phyloP scores from a whole-genome alignment of 2,888 invertebrate genomes.

The Apodemia zela region DNA sequence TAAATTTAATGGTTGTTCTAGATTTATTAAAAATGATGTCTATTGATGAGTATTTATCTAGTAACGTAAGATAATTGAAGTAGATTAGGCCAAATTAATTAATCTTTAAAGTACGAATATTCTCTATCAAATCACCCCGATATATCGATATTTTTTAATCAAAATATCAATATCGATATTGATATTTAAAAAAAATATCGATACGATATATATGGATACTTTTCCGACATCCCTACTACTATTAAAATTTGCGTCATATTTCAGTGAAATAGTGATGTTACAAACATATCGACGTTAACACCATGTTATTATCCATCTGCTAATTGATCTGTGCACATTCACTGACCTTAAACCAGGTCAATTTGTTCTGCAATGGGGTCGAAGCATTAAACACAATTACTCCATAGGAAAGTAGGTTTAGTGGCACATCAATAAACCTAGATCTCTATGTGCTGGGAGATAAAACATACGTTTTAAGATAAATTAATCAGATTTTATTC shows the following conservation, averaged over 20 bases:
- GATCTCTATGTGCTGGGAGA: background rate
- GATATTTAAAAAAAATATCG: too few relatives aligned
- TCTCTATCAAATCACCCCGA: too few relatives aligned
- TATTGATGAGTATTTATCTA: too few relatives aligned
- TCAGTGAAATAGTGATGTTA: background rate
- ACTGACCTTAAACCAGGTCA: constrained; percentile 7
- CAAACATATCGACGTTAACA: background rate
- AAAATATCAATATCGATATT: too few relatives aligned
- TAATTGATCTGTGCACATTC: constrained; percentile 1
- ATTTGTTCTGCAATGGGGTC: background rate
- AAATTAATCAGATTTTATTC: background rate
- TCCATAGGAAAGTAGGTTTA: constrained; percentile 10
- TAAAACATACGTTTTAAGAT: background rate
- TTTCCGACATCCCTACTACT: too few relatives aligned
- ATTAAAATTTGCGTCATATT: background rate
- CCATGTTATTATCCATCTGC: background rate
- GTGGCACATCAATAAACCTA: background rate
- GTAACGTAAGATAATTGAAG: too few relatives aligned
- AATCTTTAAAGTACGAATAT: too few relatives aligned
- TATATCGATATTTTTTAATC: too few relatives aligned
- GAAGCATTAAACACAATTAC: background rate
- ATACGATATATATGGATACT: too few relatives aligned
- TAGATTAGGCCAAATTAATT: too few relatives aligned
- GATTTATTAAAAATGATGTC: too few relatives aligned
- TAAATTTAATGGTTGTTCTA: too few relatives aligned